Conservation (phyloP, 2,888 invertebrate genomes). For the Macropis europaea region DNA sequence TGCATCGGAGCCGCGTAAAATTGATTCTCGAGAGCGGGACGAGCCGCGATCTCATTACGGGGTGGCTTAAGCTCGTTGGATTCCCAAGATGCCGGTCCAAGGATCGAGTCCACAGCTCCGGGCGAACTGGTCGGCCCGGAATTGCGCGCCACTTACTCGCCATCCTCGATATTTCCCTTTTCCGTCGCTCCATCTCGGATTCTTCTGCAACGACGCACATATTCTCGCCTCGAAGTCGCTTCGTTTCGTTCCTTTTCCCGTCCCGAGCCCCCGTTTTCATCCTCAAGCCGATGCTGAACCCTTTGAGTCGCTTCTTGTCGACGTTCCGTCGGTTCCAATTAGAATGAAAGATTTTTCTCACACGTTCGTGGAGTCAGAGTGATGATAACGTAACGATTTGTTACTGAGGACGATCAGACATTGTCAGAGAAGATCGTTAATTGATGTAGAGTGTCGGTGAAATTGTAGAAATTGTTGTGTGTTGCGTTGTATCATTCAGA, state of each 20-base stretch:
- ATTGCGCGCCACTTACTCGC: constrained; percentile 7
- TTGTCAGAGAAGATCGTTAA: no score
- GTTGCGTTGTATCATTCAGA: no score
- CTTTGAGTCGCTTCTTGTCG: no score
- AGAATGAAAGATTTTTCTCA: no score
- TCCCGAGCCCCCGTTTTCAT: background rate
- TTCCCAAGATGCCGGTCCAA: constrained; percentile 9
- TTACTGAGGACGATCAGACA: no score
- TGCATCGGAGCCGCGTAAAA: background rate
- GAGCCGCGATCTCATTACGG: constrained; percentile 23
- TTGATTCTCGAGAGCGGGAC: constrained; percentile 10
- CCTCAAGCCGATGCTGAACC: no score
- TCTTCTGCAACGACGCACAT: background rate
- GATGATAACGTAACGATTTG: no score
- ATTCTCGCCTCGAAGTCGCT: background rate
- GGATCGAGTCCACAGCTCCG: constrained; percentile 9
- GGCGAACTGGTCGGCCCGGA: constrained; percentile 45
- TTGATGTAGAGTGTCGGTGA: no score
- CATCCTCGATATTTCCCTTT: constrained; percentile 10
- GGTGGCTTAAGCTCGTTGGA: background rate
- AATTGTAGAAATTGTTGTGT: no score
- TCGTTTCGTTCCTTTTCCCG: background rate
- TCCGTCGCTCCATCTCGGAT: constrained; percentile 2
- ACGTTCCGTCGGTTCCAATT: no score
- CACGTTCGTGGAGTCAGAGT: no score